Base-by-base conservation (phyloP, 2,113 vertebrate genomes). In the Bombycilla garrulus region DNA sequence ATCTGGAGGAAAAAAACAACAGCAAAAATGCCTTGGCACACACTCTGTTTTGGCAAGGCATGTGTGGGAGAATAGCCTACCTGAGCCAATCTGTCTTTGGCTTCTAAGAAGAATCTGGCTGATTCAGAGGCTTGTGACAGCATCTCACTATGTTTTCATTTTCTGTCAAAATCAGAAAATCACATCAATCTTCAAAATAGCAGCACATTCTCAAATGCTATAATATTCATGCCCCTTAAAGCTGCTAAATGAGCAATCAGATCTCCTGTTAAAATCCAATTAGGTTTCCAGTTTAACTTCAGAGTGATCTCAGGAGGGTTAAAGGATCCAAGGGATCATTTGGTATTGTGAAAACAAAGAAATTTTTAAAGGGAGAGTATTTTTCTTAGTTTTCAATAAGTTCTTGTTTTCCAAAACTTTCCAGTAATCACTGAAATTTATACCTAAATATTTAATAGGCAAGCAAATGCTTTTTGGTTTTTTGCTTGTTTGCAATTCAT, bases 31-130 rank as follows among this genome's bases (percentile, higher is more conserved):
- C 82, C 35, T 84, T 31, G 2, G 91, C 71, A 51, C 56, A 58
- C 51, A 17, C 72, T 25, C 74, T 77, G 38, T 76, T 77, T 83
- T 83, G 79, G 85, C 94, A 95, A 90, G 53, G 40, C 86, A 70
- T 28, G 2, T n/a, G 72, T 90, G 83, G 67, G 94, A 91, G 70
- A 95, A 71, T 2, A 83, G 82, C 53, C 31, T 86, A 95, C 93
- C 90, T 88, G 76, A 94, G 95, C 94, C 92, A 95, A 95, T 85
- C 76, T 90, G 79, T 91, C 94, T 86, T 88, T 47, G 19, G 80
- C 60, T 94, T 92, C 60, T 95, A 47, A 83, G 88, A 90, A 64
- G 71, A 92, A 92, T 71, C 61, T 93, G 60, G 38, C 92, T 94
- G 93, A 92, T 93, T 94, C 92, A 95, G 71, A 94, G 31, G 44